Conservation (phyloP, 2,113 vertebrate genomes). For the Crypturellus undulatus region DNA sequence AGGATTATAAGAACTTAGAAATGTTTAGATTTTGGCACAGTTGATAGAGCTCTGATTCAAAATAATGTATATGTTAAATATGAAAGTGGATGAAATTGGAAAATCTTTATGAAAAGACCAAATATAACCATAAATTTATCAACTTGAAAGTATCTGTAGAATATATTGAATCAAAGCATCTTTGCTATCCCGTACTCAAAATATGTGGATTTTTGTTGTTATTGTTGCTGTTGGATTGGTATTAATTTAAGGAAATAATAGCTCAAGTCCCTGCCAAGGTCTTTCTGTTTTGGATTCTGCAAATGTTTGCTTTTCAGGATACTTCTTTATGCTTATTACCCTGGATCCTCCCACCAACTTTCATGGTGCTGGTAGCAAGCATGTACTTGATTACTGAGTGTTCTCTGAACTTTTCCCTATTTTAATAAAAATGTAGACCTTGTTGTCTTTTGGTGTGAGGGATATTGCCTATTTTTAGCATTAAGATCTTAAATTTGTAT, state of each 20-base stretch:
- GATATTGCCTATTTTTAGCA: background rate
- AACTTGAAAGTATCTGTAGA: background rate
- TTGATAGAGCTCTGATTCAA: slow-evolving; percentile 36
- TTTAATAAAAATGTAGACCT: background rate
- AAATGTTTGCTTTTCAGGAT: background rate
- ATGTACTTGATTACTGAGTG: background rate
- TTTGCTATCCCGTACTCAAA: background rate
- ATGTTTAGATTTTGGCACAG: slow-evolving; percentile 23
- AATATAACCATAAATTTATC: background rate
- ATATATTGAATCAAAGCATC: background rate
- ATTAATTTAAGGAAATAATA: background rate
- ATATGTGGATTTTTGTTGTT: background rate
- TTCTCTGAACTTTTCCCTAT: background rate
- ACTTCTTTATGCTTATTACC: background rate
- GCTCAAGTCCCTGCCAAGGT: background rate
- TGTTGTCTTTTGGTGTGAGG: background rate
- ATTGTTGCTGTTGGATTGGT: background rate
- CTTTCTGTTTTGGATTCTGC: background rate
- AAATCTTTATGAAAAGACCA: background rate
- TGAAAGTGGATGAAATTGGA: background rate
- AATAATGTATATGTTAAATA: background rate
- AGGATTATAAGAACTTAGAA: slow-evolving; percentile 35
- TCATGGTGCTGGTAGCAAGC: background rate
- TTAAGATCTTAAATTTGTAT: background rate
- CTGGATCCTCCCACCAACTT: background rate